Percentiles rank a stretch among this genome's conserved stretches.
Evolutionary conservation across 35 echinoderm and acorn worm species (phyloP).

Genomic region (Ophioderma brevispina): DNA sequence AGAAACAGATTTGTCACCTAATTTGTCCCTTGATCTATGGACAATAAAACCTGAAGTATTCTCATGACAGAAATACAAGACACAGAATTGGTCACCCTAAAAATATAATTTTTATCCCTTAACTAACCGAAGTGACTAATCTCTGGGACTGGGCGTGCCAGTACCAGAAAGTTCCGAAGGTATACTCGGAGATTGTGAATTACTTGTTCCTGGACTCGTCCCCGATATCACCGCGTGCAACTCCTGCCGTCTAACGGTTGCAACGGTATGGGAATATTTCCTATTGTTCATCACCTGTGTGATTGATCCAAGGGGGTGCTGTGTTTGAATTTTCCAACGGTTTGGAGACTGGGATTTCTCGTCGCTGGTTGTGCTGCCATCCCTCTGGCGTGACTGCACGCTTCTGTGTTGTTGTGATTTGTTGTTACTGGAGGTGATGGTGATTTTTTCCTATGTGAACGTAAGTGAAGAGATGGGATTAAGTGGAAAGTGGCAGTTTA

Average conservation of each 20-base stretch:
- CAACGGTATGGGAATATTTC: background rate
- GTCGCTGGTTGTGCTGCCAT: background rate
- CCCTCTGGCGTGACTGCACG: conserved; percentile 27
- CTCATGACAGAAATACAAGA: no score
- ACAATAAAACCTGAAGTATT: no score
- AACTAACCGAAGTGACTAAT: no score
- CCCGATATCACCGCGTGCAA: background rate
- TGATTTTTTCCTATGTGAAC: conserved; percentile 49
- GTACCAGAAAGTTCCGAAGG: background rate
- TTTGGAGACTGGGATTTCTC: background rate
- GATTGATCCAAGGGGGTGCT: background rate
- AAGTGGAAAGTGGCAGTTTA: no score
- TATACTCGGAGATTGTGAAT: background rate
- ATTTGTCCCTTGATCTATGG: no score
- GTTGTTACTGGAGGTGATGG: conserved; percentile 49
- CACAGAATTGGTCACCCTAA: no score
- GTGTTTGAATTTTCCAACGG: background rate
- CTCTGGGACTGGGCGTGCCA: background rate
- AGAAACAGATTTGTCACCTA: no score
- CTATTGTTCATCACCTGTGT: background rate
- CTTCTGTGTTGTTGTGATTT: conserved; percentile 17
- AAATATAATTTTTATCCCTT: no score
- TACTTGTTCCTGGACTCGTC: background rate
- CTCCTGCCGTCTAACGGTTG: background rate
- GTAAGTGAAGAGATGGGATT: no score